phyloP scores from a whole-genome alignment of 2,797 vertebrate genomes.

The Sternotherus odoratus region DNA sequence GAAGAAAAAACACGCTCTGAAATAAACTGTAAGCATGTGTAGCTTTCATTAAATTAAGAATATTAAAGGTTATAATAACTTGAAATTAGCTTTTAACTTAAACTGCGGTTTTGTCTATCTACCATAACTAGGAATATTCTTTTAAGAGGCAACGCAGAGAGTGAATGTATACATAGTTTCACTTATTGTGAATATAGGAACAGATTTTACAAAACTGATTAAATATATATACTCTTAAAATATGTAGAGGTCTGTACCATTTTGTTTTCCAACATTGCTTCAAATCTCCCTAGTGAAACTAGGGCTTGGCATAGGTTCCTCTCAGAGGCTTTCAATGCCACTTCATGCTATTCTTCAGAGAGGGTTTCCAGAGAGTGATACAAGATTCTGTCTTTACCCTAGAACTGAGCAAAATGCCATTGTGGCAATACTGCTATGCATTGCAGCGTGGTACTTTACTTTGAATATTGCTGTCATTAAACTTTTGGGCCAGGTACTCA shows the following conservation, averaged over 20 bases:
- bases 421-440: background rate
- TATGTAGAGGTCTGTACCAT: background rate
- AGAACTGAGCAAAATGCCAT: background rate
- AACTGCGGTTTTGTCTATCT: background rate
- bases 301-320: background rate
- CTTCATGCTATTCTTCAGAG: background rate
- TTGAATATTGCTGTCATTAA: background rate
- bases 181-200: background rate
- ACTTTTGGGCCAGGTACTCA: background rate
- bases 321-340: background rate
- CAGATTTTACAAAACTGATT: background rate
- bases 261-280: background rate
- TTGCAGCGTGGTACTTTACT: background rate
- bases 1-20: conserved; percentile 97
- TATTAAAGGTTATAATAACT: background rate
- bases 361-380: background rate
- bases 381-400: background rate
- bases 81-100: background rate
- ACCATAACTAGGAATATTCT: background rate
- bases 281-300: background rate
- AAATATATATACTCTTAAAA: background rate
- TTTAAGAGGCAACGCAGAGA: background rate
- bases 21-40: conserved; percentile 92
- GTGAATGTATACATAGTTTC: background rate
- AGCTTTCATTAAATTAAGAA: background rate